Evolutionary conservation across 1,140 invertebrate species (phyloP).

Genomic region (Triops cancriformis): DNA sequence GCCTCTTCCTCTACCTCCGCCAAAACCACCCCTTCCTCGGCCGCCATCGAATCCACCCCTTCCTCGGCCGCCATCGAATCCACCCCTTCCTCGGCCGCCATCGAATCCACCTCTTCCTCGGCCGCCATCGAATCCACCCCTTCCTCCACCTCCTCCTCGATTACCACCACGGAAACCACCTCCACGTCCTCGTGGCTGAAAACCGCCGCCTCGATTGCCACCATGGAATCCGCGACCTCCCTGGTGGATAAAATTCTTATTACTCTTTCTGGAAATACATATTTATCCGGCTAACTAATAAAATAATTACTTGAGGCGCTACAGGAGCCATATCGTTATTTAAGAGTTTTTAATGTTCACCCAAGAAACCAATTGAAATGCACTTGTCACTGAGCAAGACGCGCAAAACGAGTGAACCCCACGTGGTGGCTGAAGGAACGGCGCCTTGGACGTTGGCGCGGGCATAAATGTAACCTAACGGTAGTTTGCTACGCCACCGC

Average conservation of each 20-base stretch:
- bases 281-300: background rate
- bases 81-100: background rate
- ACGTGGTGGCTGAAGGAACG: background rate
- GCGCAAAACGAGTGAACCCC: background rate
- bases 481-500: background rate
- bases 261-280: background rate
- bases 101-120: background rate
- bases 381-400: background rate
- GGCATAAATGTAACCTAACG: background rate
- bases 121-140: background rate
- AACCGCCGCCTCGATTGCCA: background rate
- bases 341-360: background rate
- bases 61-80: background rate
- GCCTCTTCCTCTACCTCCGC: background rate
- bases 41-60: background rate
- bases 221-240: background rate
- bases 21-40: background rate
- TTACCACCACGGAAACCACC: background rate
- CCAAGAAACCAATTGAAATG: background rate
- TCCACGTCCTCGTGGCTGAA: conserved; percentile 11
- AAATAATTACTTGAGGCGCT: background rate
- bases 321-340: background rate
- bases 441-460: background rate
- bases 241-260: background rate
- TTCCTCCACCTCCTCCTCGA: background rate